phyloP scores from a whole-genome alignment of 1,140 invertebrate species.

The Tenebrio molitor region DNA sequence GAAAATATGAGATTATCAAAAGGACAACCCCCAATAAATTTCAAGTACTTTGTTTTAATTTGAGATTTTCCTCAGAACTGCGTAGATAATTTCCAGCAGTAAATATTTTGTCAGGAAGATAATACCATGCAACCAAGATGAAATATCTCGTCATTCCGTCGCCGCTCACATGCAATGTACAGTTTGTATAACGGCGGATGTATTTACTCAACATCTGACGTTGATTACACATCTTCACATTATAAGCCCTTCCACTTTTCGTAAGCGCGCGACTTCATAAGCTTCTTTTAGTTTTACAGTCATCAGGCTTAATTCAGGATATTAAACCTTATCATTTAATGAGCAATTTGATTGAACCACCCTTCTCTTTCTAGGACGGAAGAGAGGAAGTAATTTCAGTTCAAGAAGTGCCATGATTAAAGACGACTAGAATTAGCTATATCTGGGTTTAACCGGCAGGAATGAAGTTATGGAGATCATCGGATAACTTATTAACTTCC shows the following conservation, averaged over 20 bases:
- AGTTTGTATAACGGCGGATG: conserved; percentile 22
- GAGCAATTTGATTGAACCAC: conserved; percentile 57
- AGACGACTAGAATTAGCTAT: conserved; percentile 50
- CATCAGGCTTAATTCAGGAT: conserved; percentile 59
- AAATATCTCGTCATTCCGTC: conserved; percentile 19
- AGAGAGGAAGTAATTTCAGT: conserved; percentile 53
- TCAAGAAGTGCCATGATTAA: conserved; percentile 54
- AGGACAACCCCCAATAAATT: no score
- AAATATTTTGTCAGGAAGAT: no score
- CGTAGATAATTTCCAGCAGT: not conserved
- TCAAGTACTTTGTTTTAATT: no score
- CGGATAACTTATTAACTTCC: conserved; percentile 25
- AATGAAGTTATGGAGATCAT: conserved; percentile 28
- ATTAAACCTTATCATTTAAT: conserved; percentile 62
- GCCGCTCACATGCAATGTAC: conserved; percentile 13
- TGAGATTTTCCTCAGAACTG: no score
- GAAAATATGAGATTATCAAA: no score
- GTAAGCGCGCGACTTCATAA: conserved; percentile 51
- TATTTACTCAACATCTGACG: conserved; percentile 35
- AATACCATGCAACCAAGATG: conserved; percentile 4
- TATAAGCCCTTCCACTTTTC: conserved; percentile 43
- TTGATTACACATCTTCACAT: conserved; percentile 38
- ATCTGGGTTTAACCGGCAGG: conserved; percentile 45
- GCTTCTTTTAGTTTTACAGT: conserved; percentile 55
- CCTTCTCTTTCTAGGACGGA: conserved; percentile 44